phyloP scores from a whole-genome alignment of 2,888 invertebrate genomes.

The Philonicus albiceps region DNA sequence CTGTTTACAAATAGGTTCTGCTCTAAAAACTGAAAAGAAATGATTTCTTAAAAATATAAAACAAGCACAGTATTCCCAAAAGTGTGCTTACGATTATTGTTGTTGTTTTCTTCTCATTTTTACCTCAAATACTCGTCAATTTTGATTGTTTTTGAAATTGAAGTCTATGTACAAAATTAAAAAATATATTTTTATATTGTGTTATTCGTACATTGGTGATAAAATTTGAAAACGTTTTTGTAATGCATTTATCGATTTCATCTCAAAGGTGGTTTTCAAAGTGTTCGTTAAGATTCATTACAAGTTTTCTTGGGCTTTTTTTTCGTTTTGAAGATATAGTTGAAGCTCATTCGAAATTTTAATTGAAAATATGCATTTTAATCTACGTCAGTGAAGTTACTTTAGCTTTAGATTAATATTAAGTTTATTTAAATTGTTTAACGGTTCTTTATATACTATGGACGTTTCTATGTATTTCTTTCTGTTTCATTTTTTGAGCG shows the following conservation, averaged over 20 bases:
- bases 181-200: background rate
- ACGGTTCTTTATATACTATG: conserved; percentile 12
- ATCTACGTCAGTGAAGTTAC: background rate
- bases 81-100: conserved; percentile 18
- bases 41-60: background rate
- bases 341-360: conserved; percentile 29
- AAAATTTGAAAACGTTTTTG: background rate
- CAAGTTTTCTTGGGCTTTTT: conserved; percentile 6
- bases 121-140: background rate
- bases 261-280: conserved; percentile 28
- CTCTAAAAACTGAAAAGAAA: background rate
- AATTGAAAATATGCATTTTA: conserved; percentile 31
- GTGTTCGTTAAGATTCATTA: conserved; percentile 25
- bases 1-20: background rate
- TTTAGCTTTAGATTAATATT: conserved; percentile 12
- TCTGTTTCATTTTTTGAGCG: conserved; percentile 1
- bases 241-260: conserved; percentile 11
- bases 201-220: background rate
- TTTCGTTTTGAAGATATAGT: background rate
- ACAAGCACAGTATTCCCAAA: conserved; percentile 32
- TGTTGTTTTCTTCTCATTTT: background rate
- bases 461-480: conserved; percentile 37
- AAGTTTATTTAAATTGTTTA: background rate
- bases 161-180: conserved; percentile 30
- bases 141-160: conserved; percentile 32